These are phyloP conservation scores for Tapera naevia DNA, from an alignment of 2,797 vertebrate genomes.

Conservation along the genomic window DNA sequence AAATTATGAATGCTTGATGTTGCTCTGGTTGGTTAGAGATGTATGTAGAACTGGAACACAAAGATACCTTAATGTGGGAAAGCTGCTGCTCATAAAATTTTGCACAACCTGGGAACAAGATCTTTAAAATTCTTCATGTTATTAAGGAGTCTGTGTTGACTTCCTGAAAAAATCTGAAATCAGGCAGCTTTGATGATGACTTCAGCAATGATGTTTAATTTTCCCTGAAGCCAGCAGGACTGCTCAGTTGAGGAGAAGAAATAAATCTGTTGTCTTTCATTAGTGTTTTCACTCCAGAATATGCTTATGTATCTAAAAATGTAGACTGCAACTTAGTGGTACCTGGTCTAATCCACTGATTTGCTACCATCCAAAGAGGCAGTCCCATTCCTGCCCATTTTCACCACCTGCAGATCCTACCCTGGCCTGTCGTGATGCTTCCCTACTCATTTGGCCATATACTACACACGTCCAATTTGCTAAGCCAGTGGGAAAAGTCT, in stretches of 20 bases:
- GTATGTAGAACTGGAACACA: fast-evolving
- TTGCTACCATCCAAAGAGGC: neutral
- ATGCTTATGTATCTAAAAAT: neutral
- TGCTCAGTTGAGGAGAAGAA: neutral
- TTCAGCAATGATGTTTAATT: neutral
- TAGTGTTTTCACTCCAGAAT: neutral
- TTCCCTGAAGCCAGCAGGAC: neutral
- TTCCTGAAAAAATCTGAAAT: neutral
- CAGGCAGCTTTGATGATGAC: neutral
- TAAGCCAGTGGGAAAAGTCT: neutral
- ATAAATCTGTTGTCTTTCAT: neutral
- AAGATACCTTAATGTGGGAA: neutral
- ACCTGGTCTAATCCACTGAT: neutral
- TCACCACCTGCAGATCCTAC: neutral
- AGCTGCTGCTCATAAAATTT: neutral
- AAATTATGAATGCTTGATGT: neutral
- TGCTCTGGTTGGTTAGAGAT: neutral
- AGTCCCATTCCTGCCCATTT: fast-evolving
- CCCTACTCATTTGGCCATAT: neutral
- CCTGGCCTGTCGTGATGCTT: neutral
- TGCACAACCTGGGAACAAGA: neutral
- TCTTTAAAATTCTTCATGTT: neutral
- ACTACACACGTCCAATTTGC: neutral
- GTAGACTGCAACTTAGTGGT: neutral
- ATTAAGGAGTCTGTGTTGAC: neutral